Percentiles rank a stretch among this genome's conserved stretches.
Evolutionary conservation across 2,888 invertebrate genomes (phyloP).

Genomic region (Trachelus stipa): DNA sequence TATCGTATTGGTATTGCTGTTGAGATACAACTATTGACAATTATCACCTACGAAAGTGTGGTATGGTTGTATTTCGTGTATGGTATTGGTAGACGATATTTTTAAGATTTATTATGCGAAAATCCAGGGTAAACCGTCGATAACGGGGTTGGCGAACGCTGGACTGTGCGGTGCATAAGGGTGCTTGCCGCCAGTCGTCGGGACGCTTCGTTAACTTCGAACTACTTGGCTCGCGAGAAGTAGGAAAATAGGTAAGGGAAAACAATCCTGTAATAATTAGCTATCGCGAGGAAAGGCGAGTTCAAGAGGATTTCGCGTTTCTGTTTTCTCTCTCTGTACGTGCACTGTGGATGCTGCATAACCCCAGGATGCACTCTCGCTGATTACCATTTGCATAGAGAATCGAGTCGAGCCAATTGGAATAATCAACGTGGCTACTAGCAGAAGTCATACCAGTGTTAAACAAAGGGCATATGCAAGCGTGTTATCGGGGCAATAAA

Average conservation of each 20-base stretch:
- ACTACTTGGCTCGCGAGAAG: neutral
- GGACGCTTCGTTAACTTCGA: neutral
- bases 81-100: neutral
- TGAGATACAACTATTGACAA: neutral
- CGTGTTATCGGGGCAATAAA: neutral
- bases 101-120: neutral
- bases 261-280: neutral
- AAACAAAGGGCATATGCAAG: neutral
- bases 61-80: neutral
- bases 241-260: neutral
- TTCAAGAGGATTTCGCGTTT: neutral
- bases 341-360: constrained; percentile 23
- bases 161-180: neutral
- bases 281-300: neutral
- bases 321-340: neutral
- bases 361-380: constrained; percentile 53
- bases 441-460: neutral
- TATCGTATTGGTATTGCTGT: neutral
- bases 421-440: constrained; percentile 32
- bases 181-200: neutral
- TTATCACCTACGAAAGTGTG: neutral
- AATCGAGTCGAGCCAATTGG: constrained; percentile 38
- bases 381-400: constrained; percentile 59
- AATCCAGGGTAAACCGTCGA: neutral
- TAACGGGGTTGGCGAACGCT: neutral